Base-by-base conservation (phyloP, 1,140 invertebrate species). In the Temnothorax longispinosus region DNA sequence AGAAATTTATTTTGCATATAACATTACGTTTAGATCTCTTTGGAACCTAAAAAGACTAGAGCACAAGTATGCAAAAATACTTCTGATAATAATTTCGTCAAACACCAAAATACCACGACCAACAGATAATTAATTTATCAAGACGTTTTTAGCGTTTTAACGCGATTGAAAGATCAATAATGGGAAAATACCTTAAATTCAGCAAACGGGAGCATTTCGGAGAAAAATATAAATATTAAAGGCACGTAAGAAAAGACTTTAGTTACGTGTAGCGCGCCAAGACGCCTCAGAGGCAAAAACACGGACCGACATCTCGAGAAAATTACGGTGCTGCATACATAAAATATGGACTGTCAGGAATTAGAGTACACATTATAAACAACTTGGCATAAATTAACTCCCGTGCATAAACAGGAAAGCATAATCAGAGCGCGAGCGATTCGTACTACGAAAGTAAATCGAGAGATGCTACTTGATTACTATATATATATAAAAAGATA, bases 201-300 rank as follows among this genome's bases (percentile, higher is more conserved):
- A 21, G 6, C n/a, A 44, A n/a, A 67, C 32, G 5, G 54, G 62
- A 52, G 27, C 32, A 67, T n/a, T 62, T 77, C 38, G 4, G 2
- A 0, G 47, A 58, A 64, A 85, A 64, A 67, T 71, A 88, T 88
- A 89, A 89, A 89, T 89, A 89, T 89, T 89, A 88, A 87, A 89
- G 41, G 64, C 85, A 88, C 88, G 87, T 87, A 85, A 87, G 84
- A 76, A 81, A 87, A 86, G 76, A 85, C n/a, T 60, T 67, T 65
- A 58, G 88, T 89, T 80, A 88, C 87, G 52, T 87, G 62, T 82
- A 69, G 64, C 18, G 35, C 47, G 77, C 77, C 77, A 81, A 69
- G 64, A 58, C 56, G 76, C 75, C 52, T 67, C 54, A 67, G 65
- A 35, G 27, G 87, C 27, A 87, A 89, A 89, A 89, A 88, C 67